Conservation (phyloP, 1,140 invertebrate genomes). For the Ceratitis capitata region DNA sequence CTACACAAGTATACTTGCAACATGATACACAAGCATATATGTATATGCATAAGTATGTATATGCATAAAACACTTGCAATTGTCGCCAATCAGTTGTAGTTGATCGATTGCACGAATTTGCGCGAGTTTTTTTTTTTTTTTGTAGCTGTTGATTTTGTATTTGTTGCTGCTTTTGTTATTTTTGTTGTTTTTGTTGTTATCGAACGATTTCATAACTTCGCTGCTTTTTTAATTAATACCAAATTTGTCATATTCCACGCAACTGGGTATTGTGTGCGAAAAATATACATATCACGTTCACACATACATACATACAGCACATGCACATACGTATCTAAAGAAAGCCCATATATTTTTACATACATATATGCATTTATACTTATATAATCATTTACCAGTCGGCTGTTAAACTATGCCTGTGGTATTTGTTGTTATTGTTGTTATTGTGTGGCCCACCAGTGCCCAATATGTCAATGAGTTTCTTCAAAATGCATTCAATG, state of each 20-base stretch:
- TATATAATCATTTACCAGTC: neutral
- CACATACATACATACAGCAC: neutral
- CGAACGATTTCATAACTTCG: conserved; percentile 15
- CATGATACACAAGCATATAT: neutral
- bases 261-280: neutral
- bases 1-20: neutral
- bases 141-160: neutral
- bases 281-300: neutral
- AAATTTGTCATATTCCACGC: conserved; percentile 14
- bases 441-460: neutral
- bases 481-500: neutral
- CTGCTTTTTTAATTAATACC: conserved; percentile 37
- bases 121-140: neutral
- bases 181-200: neutral
- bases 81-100: neutral
- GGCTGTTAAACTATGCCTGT: neutral
- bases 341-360: no score
- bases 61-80: neutral
- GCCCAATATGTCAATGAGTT: conserved; percentile 33
- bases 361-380: no score
- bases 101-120: neutral
- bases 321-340: neutral
- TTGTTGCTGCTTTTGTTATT: neutral
- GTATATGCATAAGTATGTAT: neutral
- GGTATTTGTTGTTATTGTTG: neutral